A percentile compares a stretch with the other conserved stretches of the same genome.
Conservation (phyloP, 2,113 vertebrate genomes). For the Zootoca vivipara region DNA sequence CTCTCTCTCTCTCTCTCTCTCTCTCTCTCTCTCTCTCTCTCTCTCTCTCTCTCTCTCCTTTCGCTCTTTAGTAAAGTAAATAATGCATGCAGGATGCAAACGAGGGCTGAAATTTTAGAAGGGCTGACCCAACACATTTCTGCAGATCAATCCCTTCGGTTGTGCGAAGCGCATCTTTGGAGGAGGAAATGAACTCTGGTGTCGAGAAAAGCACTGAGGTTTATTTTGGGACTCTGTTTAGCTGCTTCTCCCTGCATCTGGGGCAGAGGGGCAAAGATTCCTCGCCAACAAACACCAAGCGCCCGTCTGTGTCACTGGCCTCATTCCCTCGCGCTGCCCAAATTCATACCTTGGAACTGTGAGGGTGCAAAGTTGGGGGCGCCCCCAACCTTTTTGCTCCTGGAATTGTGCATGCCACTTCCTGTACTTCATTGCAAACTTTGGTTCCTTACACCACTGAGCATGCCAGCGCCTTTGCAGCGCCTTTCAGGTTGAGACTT, state of each 20-base stretch:
- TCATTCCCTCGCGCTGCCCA: too few relatives aligned
- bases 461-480: not conserved
- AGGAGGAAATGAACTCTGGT: not conserved
- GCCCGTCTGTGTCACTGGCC: not conserved
- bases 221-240: not conserved
- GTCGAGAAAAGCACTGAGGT: not conserved
- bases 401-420: not conserved
- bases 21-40: too few relatives aligned
- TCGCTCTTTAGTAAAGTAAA: conserved; percentile 58
- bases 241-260: not conserved
- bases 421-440: not conserved
- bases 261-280: not conserved
- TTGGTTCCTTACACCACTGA: not conserved
- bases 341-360: not conserved
- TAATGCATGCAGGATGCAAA: conserved; percentile 52
- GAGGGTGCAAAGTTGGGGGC: not conserved
- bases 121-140: conserved; percentile 50
- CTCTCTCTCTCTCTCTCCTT: too few relatives aligned
- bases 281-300: too few relatives aligned
- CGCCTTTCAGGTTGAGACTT: not conserved
- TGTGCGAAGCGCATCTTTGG: conserved; percentile 4
- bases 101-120: conserved; percentile 59
- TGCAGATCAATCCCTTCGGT: conserved; percentile 46
- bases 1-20: too few relatives aligned
- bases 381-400: not conserved